These are phyloP conservation scores for Huso huso DNA, from an alignment of 2,797 vertebrate genomes.

Conservation along the genomic window DNA sequence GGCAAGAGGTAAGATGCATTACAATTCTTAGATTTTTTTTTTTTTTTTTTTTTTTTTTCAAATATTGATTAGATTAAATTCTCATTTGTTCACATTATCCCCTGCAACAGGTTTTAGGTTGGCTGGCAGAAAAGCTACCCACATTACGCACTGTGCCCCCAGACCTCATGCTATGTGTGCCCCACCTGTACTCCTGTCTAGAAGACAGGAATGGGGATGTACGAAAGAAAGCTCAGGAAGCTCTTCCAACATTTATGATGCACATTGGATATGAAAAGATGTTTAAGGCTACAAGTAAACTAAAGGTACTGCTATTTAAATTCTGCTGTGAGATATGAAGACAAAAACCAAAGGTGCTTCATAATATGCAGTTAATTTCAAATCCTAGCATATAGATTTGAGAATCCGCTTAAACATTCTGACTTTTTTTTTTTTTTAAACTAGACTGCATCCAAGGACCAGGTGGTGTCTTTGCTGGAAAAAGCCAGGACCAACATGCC, in stretches of 20 bases:
- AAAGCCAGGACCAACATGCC: conserved; percentile 89
- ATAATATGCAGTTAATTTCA: too few species aligned
- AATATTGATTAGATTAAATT: too few species aligned
- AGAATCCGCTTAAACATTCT: neutral
- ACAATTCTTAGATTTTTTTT: too few species aligned
- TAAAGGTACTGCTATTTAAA: conserved; percentile 65
- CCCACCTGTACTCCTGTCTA: conserved; percentile 80
- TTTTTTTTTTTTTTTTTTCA: neutral
- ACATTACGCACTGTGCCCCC: conserved; percentile 69
- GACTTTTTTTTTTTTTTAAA: neutral
- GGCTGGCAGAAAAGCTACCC: conserved; percentile 89
- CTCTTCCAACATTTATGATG: conserved; percentile 94
- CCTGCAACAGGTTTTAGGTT: conserved; percentile 74
- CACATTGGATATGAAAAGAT: conserved; percentile 93
- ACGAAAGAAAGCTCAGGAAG: conserved; percentile 92
- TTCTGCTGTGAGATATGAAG: too few species aligned
- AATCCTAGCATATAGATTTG: too few species aligned
- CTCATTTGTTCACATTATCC: neutral
- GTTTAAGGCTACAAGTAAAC: conserved; percentile 81
- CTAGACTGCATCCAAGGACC: conserved; percentile 89
- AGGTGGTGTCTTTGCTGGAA: conserved; percentile 83
- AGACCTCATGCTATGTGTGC: conserved; percentile 78
- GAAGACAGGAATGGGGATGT: conserved; percentile 95
- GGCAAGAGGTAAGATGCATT: conserved; percentile 74
- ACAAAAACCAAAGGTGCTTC: too few species aligned